Conservation (phyloP, 2,797 vertebrate genomes). For the Phyllotis vaccarum region DNA sequence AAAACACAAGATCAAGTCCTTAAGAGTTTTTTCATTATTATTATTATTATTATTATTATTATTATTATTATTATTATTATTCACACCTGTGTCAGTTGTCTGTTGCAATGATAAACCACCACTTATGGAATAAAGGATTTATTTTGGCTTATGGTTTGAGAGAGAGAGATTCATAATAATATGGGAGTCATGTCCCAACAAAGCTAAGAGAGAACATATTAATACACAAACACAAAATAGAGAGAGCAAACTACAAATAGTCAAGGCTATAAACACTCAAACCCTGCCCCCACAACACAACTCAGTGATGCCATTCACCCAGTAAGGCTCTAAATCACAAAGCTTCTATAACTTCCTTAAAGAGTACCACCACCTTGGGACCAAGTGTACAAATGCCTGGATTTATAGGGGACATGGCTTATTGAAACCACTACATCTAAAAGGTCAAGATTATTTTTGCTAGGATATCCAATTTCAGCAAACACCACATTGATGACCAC, state of each 20-base stretch:
- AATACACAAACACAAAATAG: not conserved
- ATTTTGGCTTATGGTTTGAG: not conserved
- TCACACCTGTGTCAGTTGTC: not conserved
- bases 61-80: not conserved
- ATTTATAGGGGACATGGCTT: not conserved
- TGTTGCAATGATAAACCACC: not conserved
- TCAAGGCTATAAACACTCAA: not conserved
- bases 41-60: too few species aligned
- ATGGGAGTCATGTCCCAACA: too few species aligned
- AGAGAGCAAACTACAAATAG: not conserved
- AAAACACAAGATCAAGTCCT: not conserved
- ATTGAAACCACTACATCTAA: not conserved
- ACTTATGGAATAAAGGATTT: not conserved
- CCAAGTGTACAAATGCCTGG: not conserved
- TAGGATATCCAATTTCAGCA: not conserved
- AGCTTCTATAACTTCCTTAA: not conserved
- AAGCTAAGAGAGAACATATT: not conserved
- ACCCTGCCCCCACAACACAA: too few species aligned
- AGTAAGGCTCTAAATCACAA: not conserved
- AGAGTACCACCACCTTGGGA: not conserved
- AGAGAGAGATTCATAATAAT: not conserved
- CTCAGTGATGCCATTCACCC: too few species aligned
- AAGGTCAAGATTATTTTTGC: not conserved
- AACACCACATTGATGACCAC: not conserved
- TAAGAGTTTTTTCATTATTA: conserved; percentile 7